Conservation (phyloP, 1,140 invertebrate genomes). For the Drosophila hydei region DNA sequence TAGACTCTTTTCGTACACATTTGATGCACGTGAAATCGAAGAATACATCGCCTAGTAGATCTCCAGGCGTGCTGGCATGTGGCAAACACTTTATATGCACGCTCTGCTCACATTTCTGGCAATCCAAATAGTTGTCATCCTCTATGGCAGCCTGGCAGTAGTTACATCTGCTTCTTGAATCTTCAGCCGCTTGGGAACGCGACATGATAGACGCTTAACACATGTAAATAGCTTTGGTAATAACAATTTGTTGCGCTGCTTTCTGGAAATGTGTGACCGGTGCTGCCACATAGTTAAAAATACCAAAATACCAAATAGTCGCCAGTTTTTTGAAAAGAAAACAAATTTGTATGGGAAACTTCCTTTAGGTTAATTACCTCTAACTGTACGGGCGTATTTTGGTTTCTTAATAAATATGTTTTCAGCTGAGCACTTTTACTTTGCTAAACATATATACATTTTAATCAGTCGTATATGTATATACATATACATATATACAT, state of each 20-base stretch:
- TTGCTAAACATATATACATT: too few species aligned
- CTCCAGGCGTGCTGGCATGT: constrained; percentile 87
- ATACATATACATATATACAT: too few species aligned
- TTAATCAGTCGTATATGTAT: too few species aligned
- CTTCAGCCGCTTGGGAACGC: neutral
- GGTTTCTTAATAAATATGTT: too few species aligned
- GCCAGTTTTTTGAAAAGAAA: too few species aligned
- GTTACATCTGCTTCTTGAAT: constrained; percentile 17
- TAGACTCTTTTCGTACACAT: constrained; percentile 84
- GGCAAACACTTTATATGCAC: constrained; percentile 88
- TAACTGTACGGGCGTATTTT: too few species aligned
- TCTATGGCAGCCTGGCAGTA: constrained; percentile 54
- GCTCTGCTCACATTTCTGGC: constrained; percentile 85
- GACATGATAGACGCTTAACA: constrained; percentile 23
- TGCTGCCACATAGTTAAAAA: constrained; percentile 22
- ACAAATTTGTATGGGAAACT: too few species aligned
- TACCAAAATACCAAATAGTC: constrained; percentile 21
- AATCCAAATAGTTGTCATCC: constrained; percentile 83
- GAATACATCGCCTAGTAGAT: constrained; percentile 90
- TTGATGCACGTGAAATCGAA: constrained; percentile 89
- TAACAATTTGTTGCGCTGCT: constrained; percentile 10
- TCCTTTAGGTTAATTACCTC: too few species aligned
- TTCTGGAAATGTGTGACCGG: neutral
- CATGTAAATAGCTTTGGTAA: constrained; percentile 28
- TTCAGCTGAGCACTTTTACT: too few species aligned